phyloP scores from a whole-genome alignment of 2,113 vertebrate genomes.

The Onychorhynchus coronatus region DNA sequence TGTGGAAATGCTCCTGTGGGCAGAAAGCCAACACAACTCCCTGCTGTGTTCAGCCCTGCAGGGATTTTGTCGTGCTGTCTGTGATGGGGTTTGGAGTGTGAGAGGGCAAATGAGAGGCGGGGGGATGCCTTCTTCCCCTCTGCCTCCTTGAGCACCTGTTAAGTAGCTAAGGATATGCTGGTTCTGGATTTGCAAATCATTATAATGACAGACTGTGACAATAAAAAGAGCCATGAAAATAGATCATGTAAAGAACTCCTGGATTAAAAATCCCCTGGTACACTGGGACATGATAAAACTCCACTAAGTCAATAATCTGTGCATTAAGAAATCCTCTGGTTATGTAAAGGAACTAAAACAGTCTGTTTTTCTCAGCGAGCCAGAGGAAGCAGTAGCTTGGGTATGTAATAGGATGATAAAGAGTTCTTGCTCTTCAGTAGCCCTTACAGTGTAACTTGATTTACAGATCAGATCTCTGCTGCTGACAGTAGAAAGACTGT shows the following conservation, averaged over 20 bases:
- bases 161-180: background rate
- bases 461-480: slow-evolving; percentile 59
- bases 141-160: background rate
- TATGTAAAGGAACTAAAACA: slow-evolving; percentile 38
- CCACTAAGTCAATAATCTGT: slow-evolving; percentile 65
- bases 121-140: background rate
- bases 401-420: slow-evolving; percentile 40
- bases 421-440: slow-evolving; percentile 28
- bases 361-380: slow-evolving; percentile 3
- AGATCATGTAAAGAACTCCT: slow-evolving; percentile 49
- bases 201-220: slow-evolving; percentile 36
- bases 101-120: background rate
- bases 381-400: background rate
- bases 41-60: background rate
- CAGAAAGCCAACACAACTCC: background rate
- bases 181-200: slow-evolving; percentile 38
- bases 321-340: slow-evolving; percentile 51
- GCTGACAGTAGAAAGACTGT: slow-evolving; percentile 49
- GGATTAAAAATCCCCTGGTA: slow-evolving; percentile 60
- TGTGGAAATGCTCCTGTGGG: background rate
- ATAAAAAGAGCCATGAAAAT: slow-evolving; percentile 54
- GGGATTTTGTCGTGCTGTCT: background rate
- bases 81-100: background rate
- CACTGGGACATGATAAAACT: slow-evolving; percentile 37
- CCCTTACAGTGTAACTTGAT: slow-evolving; percentile 43